These are phyloP conservation scores for Trichosurus vulpecula DNA, from an alignment of 2,797 vertebrate genomes.

Conservation along the genomic window DNA sequence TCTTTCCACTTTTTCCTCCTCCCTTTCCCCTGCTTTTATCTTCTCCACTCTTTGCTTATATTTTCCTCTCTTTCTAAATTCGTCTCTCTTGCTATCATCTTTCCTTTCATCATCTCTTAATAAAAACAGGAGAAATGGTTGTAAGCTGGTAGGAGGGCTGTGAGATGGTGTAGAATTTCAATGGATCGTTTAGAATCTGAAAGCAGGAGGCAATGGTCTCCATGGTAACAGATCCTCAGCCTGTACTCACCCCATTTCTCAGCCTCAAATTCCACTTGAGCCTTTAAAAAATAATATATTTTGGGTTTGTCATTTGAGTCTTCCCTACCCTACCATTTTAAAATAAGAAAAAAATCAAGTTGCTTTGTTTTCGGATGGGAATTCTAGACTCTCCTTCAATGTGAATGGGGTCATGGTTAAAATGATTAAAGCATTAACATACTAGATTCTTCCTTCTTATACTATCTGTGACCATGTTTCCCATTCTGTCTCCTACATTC, in stretches of 20 bases:
- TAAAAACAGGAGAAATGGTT: slow-evolving; percentile 5
- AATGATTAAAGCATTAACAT: slow-evolving; percentile 48
- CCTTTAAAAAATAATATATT: slow-evolving; percentile 16
- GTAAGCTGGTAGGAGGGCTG: not conserved
- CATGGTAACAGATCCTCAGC: slow-evolving; percentile 42
- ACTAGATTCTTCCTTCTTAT: slow-evolving; percentile 13
- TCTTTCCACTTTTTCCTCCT: not conserved
- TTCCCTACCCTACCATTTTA: not conserved
- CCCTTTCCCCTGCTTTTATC: not conserved
- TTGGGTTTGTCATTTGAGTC: not conserved
- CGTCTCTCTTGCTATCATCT: not conserved
- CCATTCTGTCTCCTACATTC: slow-evolving; percentile 5
- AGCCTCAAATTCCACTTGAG: slow-evolving; percentile 34
- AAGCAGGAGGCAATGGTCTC: slow-evolving; percentile 39
- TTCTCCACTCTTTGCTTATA: not conserved
- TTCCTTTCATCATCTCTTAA: not conserved
- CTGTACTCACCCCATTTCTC: slow-evolving; percentile 36
- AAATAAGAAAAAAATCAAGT: not conserved
- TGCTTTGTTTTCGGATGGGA: slow-evolving; percentile 26
- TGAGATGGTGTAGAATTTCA: slow-evolving; percentile 19
- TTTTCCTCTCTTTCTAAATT: not conserved
- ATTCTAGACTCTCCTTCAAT: slow-evolving; percentile 37
- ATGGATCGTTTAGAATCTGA: not conserved
- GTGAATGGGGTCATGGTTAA: slow-evolving; percentile 35
- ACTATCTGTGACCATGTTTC: slow-evolving; percentile 2